Evolutionary conservation across 2,113 vertebrate species (phyloP), one percentile per base, ranked within the genome.

Genomic region (Echinops telfairi): DNA sequence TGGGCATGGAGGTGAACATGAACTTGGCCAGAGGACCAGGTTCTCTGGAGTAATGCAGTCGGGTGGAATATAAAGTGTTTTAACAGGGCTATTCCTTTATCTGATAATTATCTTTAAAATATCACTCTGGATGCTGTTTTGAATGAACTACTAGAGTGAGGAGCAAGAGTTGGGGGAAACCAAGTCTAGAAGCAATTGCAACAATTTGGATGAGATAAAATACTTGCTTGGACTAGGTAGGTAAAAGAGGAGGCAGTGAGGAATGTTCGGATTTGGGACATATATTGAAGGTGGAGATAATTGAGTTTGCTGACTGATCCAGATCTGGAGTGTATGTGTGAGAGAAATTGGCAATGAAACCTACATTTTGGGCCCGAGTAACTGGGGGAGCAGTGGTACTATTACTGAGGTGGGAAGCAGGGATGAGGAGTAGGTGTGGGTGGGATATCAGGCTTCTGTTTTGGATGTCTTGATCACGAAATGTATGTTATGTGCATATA

Each of bases 381-480:
- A 40, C 70, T 33, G 2, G 43, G 38, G 29, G 3, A 78, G 75
- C 88, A 20, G 22, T 79, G 36, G 66, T 90, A 11, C 3, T 53
- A 36, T 73, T 47, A 25, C 29, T 40, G 20, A 47, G 38, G 29
- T 60, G 27, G 9, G 16, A 92, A 84, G 27, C 19, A 58, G 83
- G 23, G 4, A 36, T 20, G 31, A 84, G 31, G 10, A 83, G 1
- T 71, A 90, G 22, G 38, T 47, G 78, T 83, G 64, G 88, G 38
- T 14, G 33, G 43, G 29, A 82, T 47, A 85, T 87, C 86, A 86
- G 29, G 88, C 16, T 40, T 83, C 4, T 70, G 20, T 31, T 88
- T 90, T 88, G 27, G 47, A n/a, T 57, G 22, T 68, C 25, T 92
- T 92, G 58, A 90, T 8, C 2, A 90, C 91, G 58, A 92, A 90